Conservation (phyloP, 2,797 vertebrate species). For the Heteromormyrus szaboi region DNA sequence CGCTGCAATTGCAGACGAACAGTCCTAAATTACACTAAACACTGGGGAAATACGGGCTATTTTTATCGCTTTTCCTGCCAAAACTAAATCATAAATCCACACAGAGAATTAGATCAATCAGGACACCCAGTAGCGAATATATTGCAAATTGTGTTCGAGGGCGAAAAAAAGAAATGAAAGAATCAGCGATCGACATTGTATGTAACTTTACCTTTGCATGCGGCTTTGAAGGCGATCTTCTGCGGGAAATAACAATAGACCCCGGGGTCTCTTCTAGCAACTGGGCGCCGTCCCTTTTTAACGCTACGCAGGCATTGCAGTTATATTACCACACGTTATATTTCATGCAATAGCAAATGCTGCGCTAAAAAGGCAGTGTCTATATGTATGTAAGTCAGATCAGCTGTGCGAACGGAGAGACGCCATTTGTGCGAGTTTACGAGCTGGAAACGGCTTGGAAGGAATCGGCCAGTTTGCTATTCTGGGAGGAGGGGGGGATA, state of each 20-base stretch:
- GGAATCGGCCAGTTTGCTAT: background rate
- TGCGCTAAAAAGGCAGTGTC: background rate
- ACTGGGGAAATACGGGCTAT: background rate
- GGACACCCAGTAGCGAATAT: background rate
- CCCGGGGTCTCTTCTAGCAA: background rate
- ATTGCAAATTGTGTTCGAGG: background rate
- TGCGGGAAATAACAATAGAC: background rate
- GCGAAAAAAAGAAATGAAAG: background rate
- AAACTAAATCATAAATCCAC: background rate
- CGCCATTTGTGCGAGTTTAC: conserved; percentile 6
- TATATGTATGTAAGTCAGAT: background rate
- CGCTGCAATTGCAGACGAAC: background rate
- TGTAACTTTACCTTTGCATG: background rate
- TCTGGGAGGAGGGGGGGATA: background rate
- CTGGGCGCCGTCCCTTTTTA: background rate
- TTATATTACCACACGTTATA: background rate
- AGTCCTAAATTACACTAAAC: background rate
- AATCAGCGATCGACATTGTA: background rate
- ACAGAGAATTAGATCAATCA: background rate
- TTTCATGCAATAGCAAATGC: background rate
- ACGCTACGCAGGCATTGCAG: background rate
- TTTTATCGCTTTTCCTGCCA: background rate
- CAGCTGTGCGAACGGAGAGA: background rate
- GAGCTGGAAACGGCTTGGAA: background rate
- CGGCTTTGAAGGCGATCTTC: background rate